phyloP scores from a whole-genome alignment of 2,888 invertebrate species.

The Chymomyza fuscimana region DNA sequence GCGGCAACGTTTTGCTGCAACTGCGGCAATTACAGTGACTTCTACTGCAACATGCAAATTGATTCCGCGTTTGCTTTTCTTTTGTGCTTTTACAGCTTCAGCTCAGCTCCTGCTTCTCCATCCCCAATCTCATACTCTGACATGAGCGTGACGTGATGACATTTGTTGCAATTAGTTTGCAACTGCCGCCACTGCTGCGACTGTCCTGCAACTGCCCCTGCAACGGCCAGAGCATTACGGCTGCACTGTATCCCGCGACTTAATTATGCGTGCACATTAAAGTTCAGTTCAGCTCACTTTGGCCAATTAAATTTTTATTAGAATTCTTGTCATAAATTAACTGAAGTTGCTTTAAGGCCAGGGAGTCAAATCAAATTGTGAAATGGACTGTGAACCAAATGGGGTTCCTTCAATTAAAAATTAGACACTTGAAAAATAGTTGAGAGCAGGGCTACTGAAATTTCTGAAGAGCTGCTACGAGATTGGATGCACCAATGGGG shows the following conservation, averaged over 20 bases:
- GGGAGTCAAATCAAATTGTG: not conserved
- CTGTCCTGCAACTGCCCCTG: not conserved
- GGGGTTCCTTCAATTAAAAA: too few species aligned
- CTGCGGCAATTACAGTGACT: conserved; percentile 1
- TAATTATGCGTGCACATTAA: conserved; percentile 67
- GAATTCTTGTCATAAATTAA: conserved; percentile 10
- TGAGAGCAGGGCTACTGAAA: too few species aligned
- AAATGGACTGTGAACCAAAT: too few species aligned
- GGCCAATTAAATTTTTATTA: conserved; percentile 35
- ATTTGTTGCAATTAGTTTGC: conserved; percentile 53
- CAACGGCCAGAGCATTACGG: conserved; percentile 12
- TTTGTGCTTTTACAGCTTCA: not conserved
- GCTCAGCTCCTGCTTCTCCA: not conserved
- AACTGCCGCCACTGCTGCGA: conserved; percentile 1
- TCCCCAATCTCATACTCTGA: not conserved
- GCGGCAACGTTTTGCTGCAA: not conserved
- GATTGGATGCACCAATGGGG: too few species aligned
- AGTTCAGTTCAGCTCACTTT: conserved; percentile 19
- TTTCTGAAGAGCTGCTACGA: too few species aligned
- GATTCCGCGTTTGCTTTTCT: conserved; percentile 32
- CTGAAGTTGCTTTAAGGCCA: not conserved
- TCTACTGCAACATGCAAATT: conserved; percentile 37
- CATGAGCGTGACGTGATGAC: conserved; percentile 23
- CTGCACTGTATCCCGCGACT: conserved; percentile 36
- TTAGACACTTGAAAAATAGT: too few species aligned